phyloP scores from a whole-genome alignment of 2,888 invertebrate species.

The Nezara viridula region DNA sequence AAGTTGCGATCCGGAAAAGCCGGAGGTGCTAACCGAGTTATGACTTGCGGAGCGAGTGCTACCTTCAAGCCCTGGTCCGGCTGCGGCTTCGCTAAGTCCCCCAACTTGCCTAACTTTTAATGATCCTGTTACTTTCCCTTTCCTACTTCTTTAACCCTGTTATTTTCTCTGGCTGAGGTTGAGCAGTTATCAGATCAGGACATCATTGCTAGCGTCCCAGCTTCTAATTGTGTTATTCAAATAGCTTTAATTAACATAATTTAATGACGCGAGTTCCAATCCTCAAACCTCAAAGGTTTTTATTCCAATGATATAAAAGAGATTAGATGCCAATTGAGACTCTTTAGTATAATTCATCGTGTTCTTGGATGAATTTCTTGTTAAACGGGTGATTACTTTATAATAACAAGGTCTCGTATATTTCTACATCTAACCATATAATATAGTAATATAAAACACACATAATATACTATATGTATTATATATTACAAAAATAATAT shows the following conservation, averaged over 20 bases:
- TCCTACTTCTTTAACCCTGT: background rate
- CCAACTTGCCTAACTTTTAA: constrained; percentile 1
- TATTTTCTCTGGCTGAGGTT: background rate
- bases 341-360: too few species aligned
- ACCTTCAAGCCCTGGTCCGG: background rate
- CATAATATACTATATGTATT: too few species aligned
- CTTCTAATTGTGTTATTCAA: background rate
- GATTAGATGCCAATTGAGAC: too few species aligned
- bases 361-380: too few species aligned
- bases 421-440: too few species aligned
- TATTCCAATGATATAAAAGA: too few species aligned
- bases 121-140: background rate
- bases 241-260: background rate
- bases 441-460: too few species aligned
- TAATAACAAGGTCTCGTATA: too few species aligned
- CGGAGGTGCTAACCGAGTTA: background rate
- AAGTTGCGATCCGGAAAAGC: constrained; percentile 13
- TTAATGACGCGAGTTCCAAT: too few species aligned
- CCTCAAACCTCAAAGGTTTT: too few species aligned
- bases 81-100: background rate
- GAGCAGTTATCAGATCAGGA: background rate
- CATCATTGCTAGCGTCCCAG: background rate
- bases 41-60: background rate
- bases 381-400: too few species aligned
- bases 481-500: too few species aligned